phyloP scores from a whole-genome alignment of 2,888 invertebrate genomes.

The Cryptocheilus praepositus region DNA sequence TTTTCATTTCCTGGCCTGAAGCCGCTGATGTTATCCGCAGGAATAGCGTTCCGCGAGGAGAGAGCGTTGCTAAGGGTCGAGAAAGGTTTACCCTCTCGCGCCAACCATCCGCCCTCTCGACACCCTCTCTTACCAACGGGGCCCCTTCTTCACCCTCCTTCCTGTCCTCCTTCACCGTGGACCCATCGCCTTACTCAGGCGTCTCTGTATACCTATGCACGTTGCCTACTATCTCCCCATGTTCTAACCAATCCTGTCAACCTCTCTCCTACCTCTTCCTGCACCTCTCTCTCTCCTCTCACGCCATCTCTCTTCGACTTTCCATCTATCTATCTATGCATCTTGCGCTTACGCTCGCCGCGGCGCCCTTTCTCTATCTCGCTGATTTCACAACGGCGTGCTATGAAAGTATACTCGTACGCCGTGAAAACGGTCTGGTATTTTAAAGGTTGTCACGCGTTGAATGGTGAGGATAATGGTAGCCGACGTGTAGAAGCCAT shows the following conservation, averaged over 20 bases:
- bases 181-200: slow-evolving; percentile 25
- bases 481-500: too few relatives aligned
- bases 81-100: slow-evolving; percentile 60
- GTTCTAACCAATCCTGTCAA: slow-evolving; percentile 48
- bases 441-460: too few relatives aligned
- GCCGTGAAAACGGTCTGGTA: too few relatives aligned
- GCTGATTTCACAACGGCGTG: too few relatives aligned
- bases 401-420: too few relatives aligned
- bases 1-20: slow-evolving; percentile 77
- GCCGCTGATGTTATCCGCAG: slow-evolving; percentile 75
- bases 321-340: too few relatives aligned
- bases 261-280: neutral
- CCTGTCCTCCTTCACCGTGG: slow-evolving; percentile 51
- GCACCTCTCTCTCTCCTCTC: neutral
- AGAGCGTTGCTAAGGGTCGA: slow-evolving; percentile 66
- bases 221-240: slow-evolving; percentile 57
- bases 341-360: too few relatives aligned
- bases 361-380: too few relatives aligned
- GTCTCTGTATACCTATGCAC: slow-evolving; percentile 38
- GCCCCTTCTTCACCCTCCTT: slow-evolving; percentile 44
- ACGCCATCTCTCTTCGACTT: neutral
- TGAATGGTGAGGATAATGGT: too few relatives aligned
- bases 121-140: slow-evolving; percentile 1
- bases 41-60: slow-evolving; percentile 65
- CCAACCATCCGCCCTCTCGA: slow-evolving; percentile 32